A percentile compares a stretch with the other conserved stretches of the same genome.
These are phyloP conservation scores for Tragelaphus strepsiceros DNA, from an alignment of 2,113 vertebrate genomes.

Conservation along the genomic window DNA sequence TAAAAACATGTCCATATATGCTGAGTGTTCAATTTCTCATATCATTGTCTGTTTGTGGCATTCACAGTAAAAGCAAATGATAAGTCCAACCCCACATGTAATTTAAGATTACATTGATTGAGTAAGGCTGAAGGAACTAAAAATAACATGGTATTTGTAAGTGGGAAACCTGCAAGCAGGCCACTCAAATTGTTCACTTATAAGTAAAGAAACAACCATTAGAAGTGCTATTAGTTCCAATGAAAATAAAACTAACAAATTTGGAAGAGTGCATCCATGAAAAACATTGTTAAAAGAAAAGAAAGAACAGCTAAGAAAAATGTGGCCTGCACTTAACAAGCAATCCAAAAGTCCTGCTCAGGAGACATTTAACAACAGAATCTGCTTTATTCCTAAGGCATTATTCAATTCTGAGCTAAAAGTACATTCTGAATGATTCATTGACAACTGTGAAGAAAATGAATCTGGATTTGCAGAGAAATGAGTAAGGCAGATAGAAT, in stretches of 20 bases:
- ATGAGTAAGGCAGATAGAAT: neutral
- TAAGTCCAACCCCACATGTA: neutral
- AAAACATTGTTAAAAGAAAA: neutral
- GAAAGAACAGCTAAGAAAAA: neutral
- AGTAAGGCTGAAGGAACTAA: neutral
- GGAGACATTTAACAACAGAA: neutral
- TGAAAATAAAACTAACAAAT: neutral
- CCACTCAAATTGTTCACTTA: neutral
- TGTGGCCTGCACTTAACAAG: neutral
- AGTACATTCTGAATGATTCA: constrained; percentile 28
- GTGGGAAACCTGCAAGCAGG: neutral
- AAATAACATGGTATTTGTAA: neutral
- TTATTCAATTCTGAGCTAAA: constrained; percentile 27
- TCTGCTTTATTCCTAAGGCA: neutral
- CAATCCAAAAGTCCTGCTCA: neutral
- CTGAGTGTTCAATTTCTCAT: neutral
- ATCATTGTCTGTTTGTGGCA: neutral
- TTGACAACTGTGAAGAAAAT: neutral
- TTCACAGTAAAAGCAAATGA: constrained; percentile 1
- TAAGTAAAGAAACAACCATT: neutral
- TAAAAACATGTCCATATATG: neutral
- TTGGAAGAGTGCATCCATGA: neutral
- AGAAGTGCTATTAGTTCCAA: neutral
- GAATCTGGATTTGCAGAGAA: neutral
- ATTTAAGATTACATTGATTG: neutral